phyloP scores from a whole-genome alignment of 1,140 invertebrate species.

The Idris sp. region DNA sequence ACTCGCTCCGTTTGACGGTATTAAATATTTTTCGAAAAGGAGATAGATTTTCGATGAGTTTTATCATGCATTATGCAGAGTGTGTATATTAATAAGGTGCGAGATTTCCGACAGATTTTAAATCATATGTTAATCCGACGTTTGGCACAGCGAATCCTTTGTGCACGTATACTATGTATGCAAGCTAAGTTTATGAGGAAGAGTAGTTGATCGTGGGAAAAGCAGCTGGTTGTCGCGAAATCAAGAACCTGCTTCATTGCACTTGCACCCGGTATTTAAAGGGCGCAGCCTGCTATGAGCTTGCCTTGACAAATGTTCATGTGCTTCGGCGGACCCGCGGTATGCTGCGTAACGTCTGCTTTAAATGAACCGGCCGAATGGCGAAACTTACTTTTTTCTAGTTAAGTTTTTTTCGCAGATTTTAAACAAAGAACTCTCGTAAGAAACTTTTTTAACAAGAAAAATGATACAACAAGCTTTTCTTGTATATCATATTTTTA shows the following conservation, averaged over 20 bases:
- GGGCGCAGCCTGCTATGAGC: slow-evolving; percentile 36
- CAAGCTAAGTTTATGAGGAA: slow-evolving; percentile 14
- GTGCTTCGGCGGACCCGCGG: slow-evolving; percentile 4
- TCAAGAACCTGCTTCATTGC: slow-evolving; percentile 35
- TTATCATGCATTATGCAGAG: slow-evolving; percentile 56
- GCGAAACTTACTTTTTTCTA: slow-evolving; percentile 26
- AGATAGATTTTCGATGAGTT: slow-evolving; percentile 28
- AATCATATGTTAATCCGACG: slow-evolving; percentile 59
- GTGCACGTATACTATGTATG: slow-evolving; percentile 36
- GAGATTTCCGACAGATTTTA: slow-evolving; percentile 50
- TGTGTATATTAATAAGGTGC: slow-evolving; percentile 58
- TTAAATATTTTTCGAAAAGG: too few relatives aligned
- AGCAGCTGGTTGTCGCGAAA: slow-evolving; percentile 37
- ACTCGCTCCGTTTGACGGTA: too few relatives aligned
- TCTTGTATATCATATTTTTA: too few relatives aligned
- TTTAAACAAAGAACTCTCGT: too few relatives aligned
- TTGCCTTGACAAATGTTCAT: slow-evolving; percentile 40
- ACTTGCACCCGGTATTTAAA: slow-evolving; percentile 32
- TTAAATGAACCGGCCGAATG: slow-evolving; percentile 27
- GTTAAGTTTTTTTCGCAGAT: not conserved
- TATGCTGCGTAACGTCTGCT: slow-evolving; percentile 12
- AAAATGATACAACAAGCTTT: too few relatives aligned
- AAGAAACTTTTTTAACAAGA: too few relatives aligned
- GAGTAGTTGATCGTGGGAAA: slow-evolving; percentile 36
- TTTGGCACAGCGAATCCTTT: slow-evolving; percentile 21